phyloP scores from a whole-genome alignment of 2,888 invertebrate genomes.

The Rosalia funebris region DNA sequence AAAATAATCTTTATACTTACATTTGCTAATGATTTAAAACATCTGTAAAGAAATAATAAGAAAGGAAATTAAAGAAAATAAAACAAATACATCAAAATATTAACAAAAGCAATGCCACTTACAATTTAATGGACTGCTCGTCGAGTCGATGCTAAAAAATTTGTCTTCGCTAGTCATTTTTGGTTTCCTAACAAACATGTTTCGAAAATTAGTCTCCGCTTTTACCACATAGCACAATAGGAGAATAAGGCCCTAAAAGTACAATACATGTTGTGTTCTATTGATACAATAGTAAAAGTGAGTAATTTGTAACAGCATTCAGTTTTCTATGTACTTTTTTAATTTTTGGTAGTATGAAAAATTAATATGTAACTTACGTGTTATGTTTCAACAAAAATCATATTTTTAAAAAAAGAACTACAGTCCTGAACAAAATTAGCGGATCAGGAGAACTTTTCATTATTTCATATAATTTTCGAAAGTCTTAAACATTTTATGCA shows the following conservation, averaged over 20 bases:
- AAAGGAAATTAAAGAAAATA: slow-evolving; percentile 27
- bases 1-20: slow-evolving; percentile 27
- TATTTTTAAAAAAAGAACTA: too few species aligned
- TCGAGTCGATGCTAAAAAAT: slow-evolving; percentile 65
- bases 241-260: slow-evolving; percentile 69
- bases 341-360: too few species aligned
- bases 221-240: slow-evolving; percentile 70
- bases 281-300: too few species aligned
- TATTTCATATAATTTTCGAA: too few species aligned
- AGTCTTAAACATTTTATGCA: too few species aligned
- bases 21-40: slow-evolving; percentile 20
- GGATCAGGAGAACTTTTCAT: too few species aligned
- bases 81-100: slow-evolving; percentile 9
- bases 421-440: too few species aligned
- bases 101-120: slow-evolving; percentile 57
- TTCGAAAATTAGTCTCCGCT: slow-evolving; percentile 67
- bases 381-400: too few species aligned
- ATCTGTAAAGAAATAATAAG: slow-evolving; percentile 29
- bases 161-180: slow-evolving; percentile 65
- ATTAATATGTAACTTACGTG: too few species aligned
- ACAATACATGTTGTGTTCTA: too few species aligned
- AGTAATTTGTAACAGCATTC: too few species aligned
- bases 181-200: slow-evolving; percentile 61
- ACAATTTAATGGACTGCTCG: slow-evolving; percentile 72
- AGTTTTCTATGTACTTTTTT: too few species aligned